Percentiles rank a stretch among this genome's conserved stretches.
Conservation (phyloP, 2,113 vertebrate genomes). For the Psilopogon haemacephalus region DNA sequence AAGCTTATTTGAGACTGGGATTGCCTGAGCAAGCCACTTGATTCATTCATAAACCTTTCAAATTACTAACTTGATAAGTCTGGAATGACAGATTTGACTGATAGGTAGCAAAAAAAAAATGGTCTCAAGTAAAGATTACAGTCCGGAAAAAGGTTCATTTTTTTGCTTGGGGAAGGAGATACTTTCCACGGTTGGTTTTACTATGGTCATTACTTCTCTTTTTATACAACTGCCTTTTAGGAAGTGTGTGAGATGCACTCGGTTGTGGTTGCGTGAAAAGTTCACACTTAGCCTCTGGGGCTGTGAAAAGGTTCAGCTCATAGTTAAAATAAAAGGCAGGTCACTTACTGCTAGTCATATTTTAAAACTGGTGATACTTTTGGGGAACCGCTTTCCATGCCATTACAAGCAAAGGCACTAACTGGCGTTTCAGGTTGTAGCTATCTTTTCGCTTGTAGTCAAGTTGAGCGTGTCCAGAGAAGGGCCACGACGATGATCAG, state of each 20-base stretch:
- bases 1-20: background rate
- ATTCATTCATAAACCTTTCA: background rate
- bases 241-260: background rate
- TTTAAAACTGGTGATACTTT: background rate
- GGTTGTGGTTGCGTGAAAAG: background rate
- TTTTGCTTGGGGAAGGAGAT: fast-evolving
- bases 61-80: background rate
- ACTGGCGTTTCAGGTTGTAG: background rate
- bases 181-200: background rate
- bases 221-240: background rate
- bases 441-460: background rate
- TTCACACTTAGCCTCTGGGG: background rate
- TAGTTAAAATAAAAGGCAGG: constrained; percentile 19
- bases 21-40: background rate
- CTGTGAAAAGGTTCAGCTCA: background rate
- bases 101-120: background rate
- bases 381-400: background rate
- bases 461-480: no score
- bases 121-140: background rate
- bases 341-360: background rate
- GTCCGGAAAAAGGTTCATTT: background rate
- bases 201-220: background rate
- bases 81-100: background rate
- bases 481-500: no score
- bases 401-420: background rate